Evolutionary conservation across 2,888 invertebrate genomes (phyloP).

Genomic region (Leucophenga montana): DNA sequence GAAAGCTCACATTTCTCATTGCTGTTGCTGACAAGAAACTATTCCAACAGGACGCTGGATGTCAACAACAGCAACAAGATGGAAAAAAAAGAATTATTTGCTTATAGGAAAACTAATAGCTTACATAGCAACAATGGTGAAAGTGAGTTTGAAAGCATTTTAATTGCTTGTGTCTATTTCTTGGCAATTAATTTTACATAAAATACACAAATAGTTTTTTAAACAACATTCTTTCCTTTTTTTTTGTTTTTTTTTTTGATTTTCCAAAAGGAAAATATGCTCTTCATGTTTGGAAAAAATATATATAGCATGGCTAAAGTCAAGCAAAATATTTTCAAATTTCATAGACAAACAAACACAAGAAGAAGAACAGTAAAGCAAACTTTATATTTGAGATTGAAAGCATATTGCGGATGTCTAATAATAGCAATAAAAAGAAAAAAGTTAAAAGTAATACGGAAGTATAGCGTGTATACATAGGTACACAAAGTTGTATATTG

Average conservation of each 20-base stretch:
- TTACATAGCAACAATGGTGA: too few species aligned
- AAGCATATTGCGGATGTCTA: slow-evolving; percentile 19
- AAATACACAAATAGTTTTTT: neutral
- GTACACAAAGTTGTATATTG: too few species aligned
- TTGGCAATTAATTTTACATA: slow-evolving; percentile 18
- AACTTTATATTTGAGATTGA: neutral
- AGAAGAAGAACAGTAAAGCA: neutral
- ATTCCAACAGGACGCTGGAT: neutral
- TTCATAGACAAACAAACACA: neutral
- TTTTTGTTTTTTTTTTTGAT: neutral
- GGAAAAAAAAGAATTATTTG: neutral
- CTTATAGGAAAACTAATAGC: neutral
- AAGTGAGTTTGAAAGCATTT: neutral
- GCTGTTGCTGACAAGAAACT: neutral
- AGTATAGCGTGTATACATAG: too few species aligned
- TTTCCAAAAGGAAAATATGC: neutral
- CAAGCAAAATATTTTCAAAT: slow-evolving; percentile 15
- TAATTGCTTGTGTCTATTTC: neutral
- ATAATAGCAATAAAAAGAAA: neutral
- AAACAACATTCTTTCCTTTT: too few species aligned
- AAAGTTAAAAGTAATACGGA: neutral
- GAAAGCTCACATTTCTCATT: neutral
- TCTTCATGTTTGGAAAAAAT: neutral
- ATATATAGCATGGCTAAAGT: too few species aligned
- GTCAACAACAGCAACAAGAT: neutral